Conservation (phyloP, 2,797 vertebrate species). For the Eospalax fontanierii region DNA sequence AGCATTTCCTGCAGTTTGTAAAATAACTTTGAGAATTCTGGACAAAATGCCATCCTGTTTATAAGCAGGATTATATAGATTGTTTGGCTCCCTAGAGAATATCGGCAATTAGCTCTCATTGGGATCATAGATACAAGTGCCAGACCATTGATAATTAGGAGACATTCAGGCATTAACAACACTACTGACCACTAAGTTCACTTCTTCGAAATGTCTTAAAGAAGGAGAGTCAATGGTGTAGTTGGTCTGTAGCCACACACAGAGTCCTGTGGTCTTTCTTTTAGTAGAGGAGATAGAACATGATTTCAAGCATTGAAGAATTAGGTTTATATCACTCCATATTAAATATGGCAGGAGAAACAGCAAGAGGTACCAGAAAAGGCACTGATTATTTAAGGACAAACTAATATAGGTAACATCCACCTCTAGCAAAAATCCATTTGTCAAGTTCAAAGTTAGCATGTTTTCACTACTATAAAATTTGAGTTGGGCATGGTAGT, state of each 20-base stretch:
- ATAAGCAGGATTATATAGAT: not conserved
- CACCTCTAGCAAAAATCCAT: constrained; percentile 12
- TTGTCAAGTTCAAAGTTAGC: constrained; percentile 34
- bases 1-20: constrained; percentile 44
- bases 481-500: not conserved
- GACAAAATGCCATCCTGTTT: constrained; percentile 55
- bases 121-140: not conserved
- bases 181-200: not conserved
- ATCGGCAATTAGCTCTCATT: not conserved
- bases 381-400: not conserved
- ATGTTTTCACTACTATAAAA: not conserved
- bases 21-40: constrained; percentile 68
- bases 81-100: not conserved
- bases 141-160: not conserved
- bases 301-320: constrained; percentile 46
- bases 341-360: constrained; percentile 36
- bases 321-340: not conserved
- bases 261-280: constrained; percentile 18
- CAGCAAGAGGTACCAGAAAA: not conserved
- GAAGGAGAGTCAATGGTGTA: not conserved
- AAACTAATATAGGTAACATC: not conserved
- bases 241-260: not conserved
- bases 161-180: not conserved
- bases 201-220: not conserved
- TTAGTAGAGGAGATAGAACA: constrained; percentile 3